Percentiles rank a stretch among this genome's conserved stretches.
These are phyloP conservation scores for Euleptes europaea DNA, from an alignment of 2,113 vertebrate species.

Conservation along the genomic window DNA sequence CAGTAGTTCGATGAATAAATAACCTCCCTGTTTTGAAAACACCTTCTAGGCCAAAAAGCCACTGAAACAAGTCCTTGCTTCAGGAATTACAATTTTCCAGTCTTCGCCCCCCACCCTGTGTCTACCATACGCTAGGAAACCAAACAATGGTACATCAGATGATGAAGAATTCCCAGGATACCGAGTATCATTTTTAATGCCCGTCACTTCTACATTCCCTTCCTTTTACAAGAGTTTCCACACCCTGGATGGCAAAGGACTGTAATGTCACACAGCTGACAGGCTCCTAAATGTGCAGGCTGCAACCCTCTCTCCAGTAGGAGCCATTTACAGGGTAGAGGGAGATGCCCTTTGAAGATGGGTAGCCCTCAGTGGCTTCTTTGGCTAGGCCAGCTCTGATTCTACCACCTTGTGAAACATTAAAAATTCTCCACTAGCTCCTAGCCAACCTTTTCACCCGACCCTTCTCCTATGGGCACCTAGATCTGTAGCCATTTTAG, in stretches of 20 bases:
- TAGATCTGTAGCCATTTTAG: background rate
- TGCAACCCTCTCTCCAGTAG: background rate
- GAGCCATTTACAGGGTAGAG: no score
- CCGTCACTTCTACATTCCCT: background rate
- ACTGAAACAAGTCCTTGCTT: background rate
- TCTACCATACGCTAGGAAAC: background rate
- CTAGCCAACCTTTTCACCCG: background rate
- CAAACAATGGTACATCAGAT: background rate
- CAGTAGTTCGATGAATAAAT: no score
- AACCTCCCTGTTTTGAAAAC: background rate
- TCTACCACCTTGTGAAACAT: background rate
- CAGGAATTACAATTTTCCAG: no score
- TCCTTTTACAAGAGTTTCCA: background rate
- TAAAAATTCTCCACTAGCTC: background rate
- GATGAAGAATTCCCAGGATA: background rate
- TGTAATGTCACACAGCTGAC: background rate
- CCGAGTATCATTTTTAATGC: background rate
- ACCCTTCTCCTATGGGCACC: background rate
- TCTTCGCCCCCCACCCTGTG: background rate
- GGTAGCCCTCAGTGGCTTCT: background rate
- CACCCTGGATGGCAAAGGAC: background rate
- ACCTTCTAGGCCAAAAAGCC: background rate
- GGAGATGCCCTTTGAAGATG: no score
- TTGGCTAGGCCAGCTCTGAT: background rate
- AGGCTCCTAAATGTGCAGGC: background rate